Evolutionary conservation across 53 echinoderm and acorn worm species (phyloP), one percentile per base, ranked within the genome.

Genomic region (Luidia sarsii): DNA sequence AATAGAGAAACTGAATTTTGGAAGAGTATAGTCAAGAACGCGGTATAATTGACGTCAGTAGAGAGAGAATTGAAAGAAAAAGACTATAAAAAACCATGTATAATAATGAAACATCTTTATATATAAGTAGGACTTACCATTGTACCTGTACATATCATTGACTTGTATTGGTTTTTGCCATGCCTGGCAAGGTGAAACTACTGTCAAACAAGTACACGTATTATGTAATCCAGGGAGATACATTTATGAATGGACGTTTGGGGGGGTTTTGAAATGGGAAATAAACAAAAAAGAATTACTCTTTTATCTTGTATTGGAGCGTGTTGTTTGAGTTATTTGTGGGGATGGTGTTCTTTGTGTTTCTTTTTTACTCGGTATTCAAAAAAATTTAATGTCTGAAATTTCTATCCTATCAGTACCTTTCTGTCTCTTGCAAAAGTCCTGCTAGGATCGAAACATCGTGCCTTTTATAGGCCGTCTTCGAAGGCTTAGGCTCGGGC

Each of bases 301-400:
- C 77, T 77, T 77, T 46, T 77, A 77, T 77, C 77, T 77, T 77
- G 77, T 77, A 77, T 77, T 77, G 77, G 61, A 77, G n/a, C n/a
- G n/a, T n/a, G n/a, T n/a, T n/a, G n/a, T n/a, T n/a, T n/a, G n/a
- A n/a, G n/a, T n/a, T n/a, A n/a, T n/a, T n/a, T n/a, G n/a, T n/a
- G n/a, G n/a, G n/a, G n/a, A n/a, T n/a, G n/a, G n/a, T n/a, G n/a
- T n/a, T n/a, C n/a, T n/a, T n/a, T n/a, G n/a, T n/a, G n/a, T n/a
- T n/a, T n/a, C n/a, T n/a, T n/a, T n/a, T n/a, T n/a, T n/a, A n/a
- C n/a, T n/a, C n/a, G n/a, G n/a, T n/a, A n/a, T n/a, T n/a, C n/a
- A n/a, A n/a, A n/a, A n/a, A n/a, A n/a, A n/a, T n/a, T n/a, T n/a
- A n/a, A n/a, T n/a, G n/a, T n/a, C n/a, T n/a, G n/a, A n/a, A n/a